Evolutionary conservation across 2,888 invertebrate genomes (phyloP).

Genomic region (Pyrocoelia pectoralis): DNA sequence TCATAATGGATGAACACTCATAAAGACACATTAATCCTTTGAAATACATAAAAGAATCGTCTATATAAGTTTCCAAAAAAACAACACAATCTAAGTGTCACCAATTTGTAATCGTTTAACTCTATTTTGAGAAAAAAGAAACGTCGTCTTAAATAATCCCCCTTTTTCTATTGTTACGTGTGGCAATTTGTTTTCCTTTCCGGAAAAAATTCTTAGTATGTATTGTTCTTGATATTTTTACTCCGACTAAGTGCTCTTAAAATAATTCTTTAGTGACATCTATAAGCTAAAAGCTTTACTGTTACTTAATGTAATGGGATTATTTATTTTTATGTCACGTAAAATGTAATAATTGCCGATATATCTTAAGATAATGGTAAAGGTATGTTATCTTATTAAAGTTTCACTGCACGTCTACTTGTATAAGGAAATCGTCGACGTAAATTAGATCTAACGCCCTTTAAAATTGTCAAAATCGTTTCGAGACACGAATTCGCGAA

Average conservation of each 20-base stretch:
- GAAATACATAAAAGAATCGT: no score
- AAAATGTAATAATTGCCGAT: conserved; percentile 6
- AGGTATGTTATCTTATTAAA: neutral
- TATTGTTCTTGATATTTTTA: conserved; percentile 29
- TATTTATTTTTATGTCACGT: conserved; percentile 17
- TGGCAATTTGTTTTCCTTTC: conserved; percentile 28
- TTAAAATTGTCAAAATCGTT: no score
- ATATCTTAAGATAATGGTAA: conserved; percentile 9
- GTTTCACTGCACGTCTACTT: neutral
- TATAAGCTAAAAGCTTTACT: conserved; percentile 26
- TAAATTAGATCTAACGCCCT: no score
- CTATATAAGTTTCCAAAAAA: neutral
- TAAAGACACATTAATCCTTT: no score
- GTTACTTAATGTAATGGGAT: conserved; percentile 20
- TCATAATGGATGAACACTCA: no score
- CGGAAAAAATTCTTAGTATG: conserved; percentile 15
- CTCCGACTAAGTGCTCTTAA: conserved; percentile 24
- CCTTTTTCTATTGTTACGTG: conserved; percentile 21
- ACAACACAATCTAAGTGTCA: conserved; percentile 9
- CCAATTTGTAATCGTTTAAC: conserved; percentile 29
- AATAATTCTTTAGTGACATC: conserved; percentile 28
- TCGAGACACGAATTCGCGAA: no score
- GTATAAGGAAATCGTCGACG: no score
- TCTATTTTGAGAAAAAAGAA: conserved; percentile 19
- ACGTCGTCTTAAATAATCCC: conserved; percentile 26